Evolutionary conservation across 1,140 invertebrate species (phyloP).

Genomic region (Ceratina japonica): DNA sequence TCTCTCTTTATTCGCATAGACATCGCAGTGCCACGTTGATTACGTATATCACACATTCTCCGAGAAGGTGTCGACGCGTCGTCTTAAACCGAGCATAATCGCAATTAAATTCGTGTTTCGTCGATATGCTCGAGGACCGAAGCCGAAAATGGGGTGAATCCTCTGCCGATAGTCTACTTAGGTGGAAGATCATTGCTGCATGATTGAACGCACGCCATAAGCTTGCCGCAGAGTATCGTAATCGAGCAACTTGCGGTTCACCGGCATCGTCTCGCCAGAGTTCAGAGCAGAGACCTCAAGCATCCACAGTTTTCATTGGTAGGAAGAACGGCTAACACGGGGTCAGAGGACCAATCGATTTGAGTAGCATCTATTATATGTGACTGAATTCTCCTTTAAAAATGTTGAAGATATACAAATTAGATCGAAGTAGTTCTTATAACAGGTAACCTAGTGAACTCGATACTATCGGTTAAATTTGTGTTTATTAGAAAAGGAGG

Average conservation of each 20-base stretch:
- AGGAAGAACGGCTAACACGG: too few species aligned
- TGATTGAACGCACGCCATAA: conserved; percentile 21
- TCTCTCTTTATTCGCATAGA: not conserved
- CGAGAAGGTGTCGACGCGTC: not conserved
- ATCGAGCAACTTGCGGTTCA: conserved; percentile 19
- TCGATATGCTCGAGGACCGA: not conserved
- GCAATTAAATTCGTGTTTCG: not conserved
- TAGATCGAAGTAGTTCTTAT: too few species aligned
- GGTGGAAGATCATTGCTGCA: conserved; percentile 16
- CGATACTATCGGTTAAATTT: too few species aligned
- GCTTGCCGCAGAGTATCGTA: conserved; percentile 12
- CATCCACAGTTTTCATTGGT: too few species aligned
- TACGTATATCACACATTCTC: not conserved
- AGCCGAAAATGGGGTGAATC: not conserved
- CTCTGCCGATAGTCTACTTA: conserved; percentile 6
- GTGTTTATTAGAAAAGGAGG: too few species aligned
- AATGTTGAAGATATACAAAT: too few species aligned
- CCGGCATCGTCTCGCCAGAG: not conserved
- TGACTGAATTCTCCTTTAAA: too few species aligned
- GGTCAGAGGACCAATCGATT: too few species aligned
- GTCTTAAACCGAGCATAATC: not conserved
- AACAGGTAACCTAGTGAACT: too few species aligned
- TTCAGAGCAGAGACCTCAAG: too few species aligned
- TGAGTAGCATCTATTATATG: too few species aligned
- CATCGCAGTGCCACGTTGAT: not conserved